Percentiles rank a stretch among this genome's conserved stretches.
phyloP scores from a whole-genome alignment of 1,140 invertebrate genomes.

The Daktulosphaira vitifoliae region DNA sequence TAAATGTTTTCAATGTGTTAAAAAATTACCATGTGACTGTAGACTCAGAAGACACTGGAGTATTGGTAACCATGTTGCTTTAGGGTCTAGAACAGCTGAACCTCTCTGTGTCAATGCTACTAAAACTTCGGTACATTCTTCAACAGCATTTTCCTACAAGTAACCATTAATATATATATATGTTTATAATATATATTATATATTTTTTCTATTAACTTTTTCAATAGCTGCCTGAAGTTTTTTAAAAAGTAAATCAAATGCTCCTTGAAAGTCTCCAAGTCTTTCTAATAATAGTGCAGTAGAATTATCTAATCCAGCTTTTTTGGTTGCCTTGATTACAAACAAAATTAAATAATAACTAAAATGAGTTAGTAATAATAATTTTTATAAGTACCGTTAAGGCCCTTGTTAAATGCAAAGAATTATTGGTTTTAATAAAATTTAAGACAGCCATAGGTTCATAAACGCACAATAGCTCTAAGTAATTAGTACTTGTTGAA shows the following conservation, averaged over 20 bases:
- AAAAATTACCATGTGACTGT: conserved; percentile 37
- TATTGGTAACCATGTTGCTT: conserved; percentile 40
- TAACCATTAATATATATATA: background rate
- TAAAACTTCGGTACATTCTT: conserved; percentile 38
- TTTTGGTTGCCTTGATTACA: conserved; percentile 5
- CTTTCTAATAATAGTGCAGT: conserved; percentile 40
- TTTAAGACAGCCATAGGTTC: conserved; percentile 28
- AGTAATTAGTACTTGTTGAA: conserved; percentile 25
- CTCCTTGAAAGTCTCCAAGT: conserved; percentile 39
- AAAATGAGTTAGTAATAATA: conserved; percentile 2
- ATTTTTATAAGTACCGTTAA: conserved; percentile 1
- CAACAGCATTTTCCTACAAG: conserved; percentile 35
- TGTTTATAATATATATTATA: background rate
- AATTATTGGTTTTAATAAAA: conserved; percentile 31
- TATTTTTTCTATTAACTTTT: conserved; percentile 29
- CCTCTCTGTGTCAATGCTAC: conserved; percentile 39
- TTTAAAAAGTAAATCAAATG: conserved; percentile 39
- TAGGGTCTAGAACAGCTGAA: conserved; percentile 38
- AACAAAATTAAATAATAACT: background rate
- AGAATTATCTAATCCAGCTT: conserved; percentile 37
- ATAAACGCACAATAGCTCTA: conserved; percentile 34
- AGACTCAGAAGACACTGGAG: conserved; percentile 39
- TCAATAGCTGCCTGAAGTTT: conserved; percentile 38
- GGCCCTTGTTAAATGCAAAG: conserved; percentile 31
- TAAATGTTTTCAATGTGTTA: background rate